These are phyloP conservation scores for Noctua pronuba DNA, from an alignment of 2,888 invertebrate species.

Conservation along the genomic window DNA sequence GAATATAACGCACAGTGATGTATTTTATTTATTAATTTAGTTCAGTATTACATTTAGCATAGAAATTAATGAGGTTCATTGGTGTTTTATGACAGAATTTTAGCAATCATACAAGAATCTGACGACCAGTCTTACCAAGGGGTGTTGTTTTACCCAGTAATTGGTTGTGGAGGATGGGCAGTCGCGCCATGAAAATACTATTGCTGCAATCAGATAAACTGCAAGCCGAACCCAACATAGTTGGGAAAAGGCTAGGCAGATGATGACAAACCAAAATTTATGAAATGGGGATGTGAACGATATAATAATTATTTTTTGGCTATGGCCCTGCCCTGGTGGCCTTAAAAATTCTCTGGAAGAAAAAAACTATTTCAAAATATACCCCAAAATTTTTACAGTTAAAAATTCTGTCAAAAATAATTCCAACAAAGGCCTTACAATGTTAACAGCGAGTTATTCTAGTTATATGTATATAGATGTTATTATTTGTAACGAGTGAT, in stretches of 20 bases:
- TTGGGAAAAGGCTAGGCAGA: neutral
- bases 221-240: neutral
- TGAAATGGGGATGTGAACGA: neutral
- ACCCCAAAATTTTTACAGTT: neutral
- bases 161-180: neutral
- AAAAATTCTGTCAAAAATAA: conserved; percentile 44
- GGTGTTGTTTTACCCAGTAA: neutral
- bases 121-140: neutral
- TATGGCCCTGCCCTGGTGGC: neutral
- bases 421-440: conserved; percentile 39
- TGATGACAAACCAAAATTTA: neutral
- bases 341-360: neutral
- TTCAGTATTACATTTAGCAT: conserved; percentile 64
- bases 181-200: neutral
- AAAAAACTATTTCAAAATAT: neutral
- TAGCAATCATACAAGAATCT: neutral
- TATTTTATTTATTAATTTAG: conserved; percentile 67
- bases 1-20: conserved; percentile 53
- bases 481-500: conserved; percentile 72
- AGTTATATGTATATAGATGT: conserved; percentile 74
- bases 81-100: conserved; percentile 46
- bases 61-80: conserved; percentile 24
- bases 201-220: neutral
- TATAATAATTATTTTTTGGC: too few relatives aligned
- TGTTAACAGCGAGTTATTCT: conserved; percentile 71